These are phyloP conservation scores for Cerastoderma edule DNA, from an alignment of 2,888 invertebrate genomes.

Conservation along the genomic window DNA sequence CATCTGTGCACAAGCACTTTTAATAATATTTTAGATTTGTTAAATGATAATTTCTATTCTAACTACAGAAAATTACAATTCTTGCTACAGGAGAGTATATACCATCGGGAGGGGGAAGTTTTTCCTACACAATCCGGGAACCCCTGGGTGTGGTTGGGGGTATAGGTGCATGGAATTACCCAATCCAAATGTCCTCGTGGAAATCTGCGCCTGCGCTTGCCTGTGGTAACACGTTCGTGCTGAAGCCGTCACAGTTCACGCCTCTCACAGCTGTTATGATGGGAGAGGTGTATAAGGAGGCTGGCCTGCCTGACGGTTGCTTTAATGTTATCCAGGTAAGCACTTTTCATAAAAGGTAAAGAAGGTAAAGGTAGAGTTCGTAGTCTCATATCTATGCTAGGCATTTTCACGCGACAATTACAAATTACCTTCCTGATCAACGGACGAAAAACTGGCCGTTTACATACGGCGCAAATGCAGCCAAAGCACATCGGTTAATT, in stretches of 20 bases:
- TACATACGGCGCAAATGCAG: too few species aligned
- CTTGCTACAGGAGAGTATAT: conserved; percentile 84
- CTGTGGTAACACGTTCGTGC: conserved; percentile 86
- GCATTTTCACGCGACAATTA: too few species aligned
- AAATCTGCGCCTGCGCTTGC: conserved; percentile 85
- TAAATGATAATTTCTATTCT: not conserved
- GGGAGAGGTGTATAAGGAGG: conserved; percentile 85
- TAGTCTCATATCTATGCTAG: too few species aligned
- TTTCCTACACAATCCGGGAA: conserved; percentile 85
- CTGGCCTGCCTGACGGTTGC: conserved; percentile 85
- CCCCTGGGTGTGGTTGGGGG: conserved; percentile 86
- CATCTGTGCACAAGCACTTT: too few species aligned
- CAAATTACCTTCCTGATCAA: too few species aligned
- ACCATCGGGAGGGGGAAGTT: conserved; percentile 83
- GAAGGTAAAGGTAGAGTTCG: too few species aligned
- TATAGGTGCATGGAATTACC: conserved; percentile 87
- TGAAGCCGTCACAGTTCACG: conserved; percentile 86
- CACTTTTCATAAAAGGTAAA: too few species aligned
- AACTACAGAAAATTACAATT: not conserved
- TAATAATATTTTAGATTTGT: not conserved
- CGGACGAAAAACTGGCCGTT: too few species aligned
- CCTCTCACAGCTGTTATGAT: conserved; percentile 86
- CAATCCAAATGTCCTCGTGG: conserved; percentile 85
- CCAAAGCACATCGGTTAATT: too few species aligned
- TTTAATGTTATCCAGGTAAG: conserved; percentile 86